Evolutionary conservation across 2,797 vertebrate species (phyloP).

Genomic region (Aselliscus stoliczkanus): DNA sequence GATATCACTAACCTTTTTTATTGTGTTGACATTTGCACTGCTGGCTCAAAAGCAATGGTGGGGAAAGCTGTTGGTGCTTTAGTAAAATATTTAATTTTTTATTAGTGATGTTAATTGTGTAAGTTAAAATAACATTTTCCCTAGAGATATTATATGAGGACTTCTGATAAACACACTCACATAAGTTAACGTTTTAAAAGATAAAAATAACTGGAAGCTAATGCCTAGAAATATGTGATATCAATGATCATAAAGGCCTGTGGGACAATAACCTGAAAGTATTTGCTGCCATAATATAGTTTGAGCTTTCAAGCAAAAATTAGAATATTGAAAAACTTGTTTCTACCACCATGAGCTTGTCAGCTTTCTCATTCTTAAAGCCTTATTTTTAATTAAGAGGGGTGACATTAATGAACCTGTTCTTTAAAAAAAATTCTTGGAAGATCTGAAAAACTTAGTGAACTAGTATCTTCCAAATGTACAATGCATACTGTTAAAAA

Average conservation of each 20-base stretch:
- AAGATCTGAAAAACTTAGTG: background rate
- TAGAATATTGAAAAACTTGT: background rate
- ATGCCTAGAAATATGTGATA: background rate
- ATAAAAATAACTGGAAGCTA: background rate
- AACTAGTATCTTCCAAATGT: background rate
- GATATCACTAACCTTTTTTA: background rate
- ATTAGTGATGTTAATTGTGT: background rate
- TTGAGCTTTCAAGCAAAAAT: background rate
- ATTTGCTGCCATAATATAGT: background rate
- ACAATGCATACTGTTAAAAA: background rate
- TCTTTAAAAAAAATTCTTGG: background rate
- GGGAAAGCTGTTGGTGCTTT: background rate
- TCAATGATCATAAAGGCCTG: background rate
- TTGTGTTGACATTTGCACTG: background rate
- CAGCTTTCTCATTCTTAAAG: background rate
- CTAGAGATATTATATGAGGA: background rate
- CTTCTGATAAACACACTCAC: background rate
- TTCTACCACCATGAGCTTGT: background rate
- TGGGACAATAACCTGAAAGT: background rate
- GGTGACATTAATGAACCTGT: background rate
- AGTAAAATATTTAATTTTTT: background rate
- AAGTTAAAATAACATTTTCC: background rate
- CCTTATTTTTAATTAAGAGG: background rate
- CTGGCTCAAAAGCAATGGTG: background rate
- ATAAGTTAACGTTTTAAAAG: background rate